Percentiles rank a stretch among this genome's conserved stretches.
Conservation (phyloP, 2,113 vertebrate species). For the Cyanoderma ruficeps region DNA sequence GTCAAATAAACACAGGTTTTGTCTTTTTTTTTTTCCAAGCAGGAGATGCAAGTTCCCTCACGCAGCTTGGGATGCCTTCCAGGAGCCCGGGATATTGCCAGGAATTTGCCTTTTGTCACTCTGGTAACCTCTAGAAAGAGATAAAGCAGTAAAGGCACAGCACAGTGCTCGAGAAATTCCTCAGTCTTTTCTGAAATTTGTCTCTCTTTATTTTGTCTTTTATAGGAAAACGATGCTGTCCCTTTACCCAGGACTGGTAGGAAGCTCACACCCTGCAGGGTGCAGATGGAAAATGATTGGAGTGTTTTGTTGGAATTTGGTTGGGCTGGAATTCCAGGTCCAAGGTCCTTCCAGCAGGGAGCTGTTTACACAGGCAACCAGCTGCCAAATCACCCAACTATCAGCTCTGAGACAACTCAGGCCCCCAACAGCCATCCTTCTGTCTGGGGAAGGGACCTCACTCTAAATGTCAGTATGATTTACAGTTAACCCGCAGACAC, state of each 20-base stretch:
- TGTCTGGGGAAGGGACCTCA: too few relatives aligned
- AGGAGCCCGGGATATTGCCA: background rate
- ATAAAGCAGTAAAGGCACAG: background rate
- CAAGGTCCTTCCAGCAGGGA: background rate
- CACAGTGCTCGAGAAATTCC: background rate
- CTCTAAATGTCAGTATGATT: too few relatives aligned
- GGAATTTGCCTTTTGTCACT: background rate
- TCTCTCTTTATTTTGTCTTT: background rate
- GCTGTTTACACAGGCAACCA: background rate
- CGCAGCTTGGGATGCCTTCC: background rate
- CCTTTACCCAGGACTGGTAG: background rate
- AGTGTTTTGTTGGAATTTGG: background rate
- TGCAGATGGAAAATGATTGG: background rate
- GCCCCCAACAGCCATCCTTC: too few relatives aligned
- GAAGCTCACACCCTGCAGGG: background rate
- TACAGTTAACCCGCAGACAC: too few relatives aligned
- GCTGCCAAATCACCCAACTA: too few relatives aligned
- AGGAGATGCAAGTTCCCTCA: background rate
- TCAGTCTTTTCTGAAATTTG: background rate
- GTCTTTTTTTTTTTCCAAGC: background rate
- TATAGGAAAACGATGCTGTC: background rate
- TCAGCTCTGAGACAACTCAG: too few relatives aligned
- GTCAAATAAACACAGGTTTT: background rate
- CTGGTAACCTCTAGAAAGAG: background rate
- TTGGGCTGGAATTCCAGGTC: background rate